A percentile compares a stretch with the other conserved stretches of the same genome.
Conservation (phyloP, 2,888 invertebrate species). For the Lithosia quadra region DNA sequence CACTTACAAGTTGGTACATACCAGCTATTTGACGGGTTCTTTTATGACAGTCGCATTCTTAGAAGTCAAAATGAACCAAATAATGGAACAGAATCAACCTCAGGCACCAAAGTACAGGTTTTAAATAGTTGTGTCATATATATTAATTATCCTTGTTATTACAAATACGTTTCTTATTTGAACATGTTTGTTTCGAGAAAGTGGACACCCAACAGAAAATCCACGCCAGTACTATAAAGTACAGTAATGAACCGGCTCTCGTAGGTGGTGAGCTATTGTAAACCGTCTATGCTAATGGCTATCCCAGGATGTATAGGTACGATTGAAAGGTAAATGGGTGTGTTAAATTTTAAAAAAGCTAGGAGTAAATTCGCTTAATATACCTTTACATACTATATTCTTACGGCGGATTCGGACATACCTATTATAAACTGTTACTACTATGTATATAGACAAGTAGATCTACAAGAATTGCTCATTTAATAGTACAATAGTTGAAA, state of each 20-base stretch:
- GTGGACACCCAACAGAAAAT: neutral
- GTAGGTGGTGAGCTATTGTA: constrained; percentile 1
- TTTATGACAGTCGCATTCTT: too few relatives aligned
- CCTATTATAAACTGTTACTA: too few relatives aligned
- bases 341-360: too few relatives aligned
- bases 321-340: neutral
- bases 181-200: neutral
- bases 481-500: neutral
- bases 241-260: neutral
- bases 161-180: neutral
- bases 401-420: too few relatives aligned
- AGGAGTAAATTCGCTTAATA: neutral
- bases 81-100: neutral
- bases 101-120: neutral
- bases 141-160: neutral
- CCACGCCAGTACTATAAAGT: neutral
- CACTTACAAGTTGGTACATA: too few relatives aligned
- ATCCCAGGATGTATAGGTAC: neutral
- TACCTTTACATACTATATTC: neutral
- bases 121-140: neutral
- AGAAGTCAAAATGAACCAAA: neutral
- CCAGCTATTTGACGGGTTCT: too few relatives aligned
- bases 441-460: neutral
- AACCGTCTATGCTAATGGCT: neutral
- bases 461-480: neutral